Evolutionary conservation across 2,888 invertebrate species (phyloP).

Genomic region (Netelia inedita): DNA sequence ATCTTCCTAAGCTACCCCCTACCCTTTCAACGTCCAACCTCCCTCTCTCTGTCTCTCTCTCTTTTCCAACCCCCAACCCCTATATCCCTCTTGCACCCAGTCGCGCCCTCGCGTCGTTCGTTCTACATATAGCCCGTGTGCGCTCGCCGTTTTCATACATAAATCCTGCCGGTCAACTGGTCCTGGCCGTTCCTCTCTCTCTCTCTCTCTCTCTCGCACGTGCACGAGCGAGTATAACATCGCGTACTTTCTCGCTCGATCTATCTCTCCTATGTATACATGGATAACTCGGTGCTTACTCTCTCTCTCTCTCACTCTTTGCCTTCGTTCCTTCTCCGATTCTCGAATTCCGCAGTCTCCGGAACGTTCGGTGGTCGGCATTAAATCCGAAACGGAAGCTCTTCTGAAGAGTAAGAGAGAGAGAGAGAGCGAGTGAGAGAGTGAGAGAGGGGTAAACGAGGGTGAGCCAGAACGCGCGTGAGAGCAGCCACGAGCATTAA

Average conservation of each 20-base stretch:
- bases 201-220: neutral
- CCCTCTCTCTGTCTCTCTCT: too few species aligned
- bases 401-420: slow-evolving; percentile 64
- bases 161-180: slow-evolving; percentile 78
- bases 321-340: slow-evolving; percentile 13
- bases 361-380: slow-evolving; percentile 65
- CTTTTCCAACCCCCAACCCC: too few species aligned
- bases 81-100: too few species aligned
- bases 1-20: slow-evolving; percentile 75
- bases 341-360: slow-evolving; percentile 47
- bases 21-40: neutral
- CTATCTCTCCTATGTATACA: slow-evolving; percentile 18
- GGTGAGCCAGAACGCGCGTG: slow-evolving; percentile 27
- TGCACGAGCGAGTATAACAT: slow-evolving; percentile 1
- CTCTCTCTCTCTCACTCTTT: slow-evolving; percentile 19
- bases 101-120: slow-evolving; percentile 46
- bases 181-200: slow-evolving; percentile 64
- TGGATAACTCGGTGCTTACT: neutral
- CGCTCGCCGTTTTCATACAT: slow-evolving; percentile 75
- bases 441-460: slow-evolving; percentile 10
- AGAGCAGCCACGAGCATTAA: slow-evolving; percentile 51
- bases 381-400: slow-evolving; percentile 73
- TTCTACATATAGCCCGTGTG: slow-evolving; percentile 62
- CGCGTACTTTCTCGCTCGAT: slow-evolving; percentile 53
- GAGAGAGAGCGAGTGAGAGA: slow-evolving; percentile 53